Evolutionary conservation across 2,113 vertebrate genomes (phyloP), one percentile per base, ranked within the genome.

Genomic region (Pedetes capensis): DNA sequence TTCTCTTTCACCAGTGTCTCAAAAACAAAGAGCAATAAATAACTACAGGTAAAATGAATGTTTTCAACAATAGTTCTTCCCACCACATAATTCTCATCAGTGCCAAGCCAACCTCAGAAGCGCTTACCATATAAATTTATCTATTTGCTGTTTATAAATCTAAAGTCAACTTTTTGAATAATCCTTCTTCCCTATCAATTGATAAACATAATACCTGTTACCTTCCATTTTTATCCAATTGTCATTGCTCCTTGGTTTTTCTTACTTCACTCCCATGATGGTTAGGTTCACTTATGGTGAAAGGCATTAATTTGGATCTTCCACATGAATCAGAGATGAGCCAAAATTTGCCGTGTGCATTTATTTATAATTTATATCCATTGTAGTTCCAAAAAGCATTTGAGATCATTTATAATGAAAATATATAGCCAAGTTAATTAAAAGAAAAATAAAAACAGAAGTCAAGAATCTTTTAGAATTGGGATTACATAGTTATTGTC

Each of bases 391-490:
- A 81, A 91, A 94, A 91, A 53, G 6, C 22, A 76, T n/a, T 75
- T 93, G 39, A 53, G n/a, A 85, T 66, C 68, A 82, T 44, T 94
- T 85, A 29, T 2, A 72, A 75, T 53, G 75, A 94, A 93, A 80
- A 71, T 59, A 79, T 3, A 1, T 39, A 75, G 29, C 80, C 42
- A 76, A 6, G 29, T 83, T 93, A 87, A 91, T 71, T 76, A 64
- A 81, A 87, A 83, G 55, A 55, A 95, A 91, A 94, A 87, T 61
- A 42, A 80, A 79, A 95, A 72, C 22, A 74, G 53, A 85, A 79
- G 37, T 55, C 1, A 64, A 83, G 69, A 83, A 59, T 74, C 34
- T 53, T 84, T 82, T 55, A 78, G 25, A 72, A 49, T 53, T 16
- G 1, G 17, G 34, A 82, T 59, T 63, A 86, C 59, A 75, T 69